phyloP scores from a whole-genome alignment of 1,140 invertebrate genomes.

The Pachypeltis micranthus region DNA sequence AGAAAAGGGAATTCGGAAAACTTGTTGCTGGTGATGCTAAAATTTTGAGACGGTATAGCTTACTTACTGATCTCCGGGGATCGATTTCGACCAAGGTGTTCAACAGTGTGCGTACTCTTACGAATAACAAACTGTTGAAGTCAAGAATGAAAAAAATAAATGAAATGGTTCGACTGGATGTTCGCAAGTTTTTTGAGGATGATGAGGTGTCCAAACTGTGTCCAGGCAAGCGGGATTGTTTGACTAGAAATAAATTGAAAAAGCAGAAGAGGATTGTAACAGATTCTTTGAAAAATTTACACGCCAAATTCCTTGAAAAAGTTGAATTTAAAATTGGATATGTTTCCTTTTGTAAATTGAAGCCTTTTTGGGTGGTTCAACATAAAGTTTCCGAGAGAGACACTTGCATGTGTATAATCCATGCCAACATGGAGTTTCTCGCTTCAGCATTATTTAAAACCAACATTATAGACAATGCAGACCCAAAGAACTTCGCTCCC shows the following conservation, averaged over 20 bases:
- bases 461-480: constrained; percentile 9
- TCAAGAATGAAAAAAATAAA: constrained; percentile 12
- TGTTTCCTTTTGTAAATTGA: constrained; percentile 16
- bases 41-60: not conserved
- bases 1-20: not conserved
- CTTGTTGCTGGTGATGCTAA: not conserved
- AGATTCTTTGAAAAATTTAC: constrained; percentile 16
- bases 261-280: constrained; percentile 20
- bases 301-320: constrained; percentile 17
- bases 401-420: constrained; percentile 16
- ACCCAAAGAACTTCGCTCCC: constrained; percentile 7
- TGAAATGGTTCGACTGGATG: constrained; percentile 13
- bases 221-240: constrained; percentile 21
- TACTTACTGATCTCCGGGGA: not conserved
- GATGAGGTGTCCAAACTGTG: constrained; percentile 18
- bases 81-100: not conserved
- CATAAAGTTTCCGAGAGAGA: constrained; percentile 19
- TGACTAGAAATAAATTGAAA: constrained; percentile 17
- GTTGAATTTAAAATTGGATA: constrained; percentile 15
- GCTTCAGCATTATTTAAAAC: not conserved
- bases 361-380: constrained; percentile 19
- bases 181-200: constrained; percentile 18
- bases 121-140: not conserved
- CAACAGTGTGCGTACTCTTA: not conserved
- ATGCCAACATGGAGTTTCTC: constrained; percentile 18